Conservation (phyloP, 2,888 invertebrate genomes). For the Ornithoptera priamus region DNA sequence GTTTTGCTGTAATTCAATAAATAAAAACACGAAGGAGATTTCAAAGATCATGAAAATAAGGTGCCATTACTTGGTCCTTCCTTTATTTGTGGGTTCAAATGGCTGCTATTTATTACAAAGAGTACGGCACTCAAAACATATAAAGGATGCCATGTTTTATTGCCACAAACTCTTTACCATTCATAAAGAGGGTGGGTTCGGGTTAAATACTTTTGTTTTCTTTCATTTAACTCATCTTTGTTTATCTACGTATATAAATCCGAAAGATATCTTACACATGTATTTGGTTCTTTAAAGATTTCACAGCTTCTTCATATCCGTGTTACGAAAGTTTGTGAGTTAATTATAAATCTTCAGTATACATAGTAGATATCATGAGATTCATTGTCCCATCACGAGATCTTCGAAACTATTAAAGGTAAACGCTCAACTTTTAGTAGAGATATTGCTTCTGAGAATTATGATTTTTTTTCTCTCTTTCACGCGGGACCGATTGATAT, state of each 20-base stretch:
- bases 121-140: slow-evolving; percentile 26
- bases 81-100: slow-evolving; percentile 28
- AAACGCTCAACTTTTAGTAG: no score
- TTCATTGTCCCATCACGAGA: no score
- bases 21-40: slow-evolving; percentile 25
- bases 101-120: slow-evolving; percentile 25
- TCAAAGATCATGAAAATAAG: slow-evolving; percentile 27
- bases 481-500: no score
- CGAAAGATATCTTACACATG: neutral
- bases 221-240: slow-evolving; percentile 1
- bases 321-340: no score
- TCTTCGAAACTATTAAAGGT: no score
- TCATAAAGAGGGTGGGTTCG: slow-evolving; percentile 6
- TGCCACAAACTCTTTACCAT: slow-evolving; percentile 13
- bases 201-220: neutral
- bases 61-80: slow-evolving; percentile 26
- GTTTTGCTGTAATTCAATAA: slow-evolving; percentile 16
- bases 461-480: no score
- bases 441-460: no score
- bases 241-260: neutral
- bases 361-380: no score
- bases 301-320: no score
- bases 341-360: no score
- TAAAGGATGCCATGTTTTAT: slow-evolving; percentile 27
- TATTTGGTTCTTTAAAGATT: neutral